Base-by-base conservation (phyloP, 92 coral and sea anemone species). In the Chrysogorgia sp. region DNA sequence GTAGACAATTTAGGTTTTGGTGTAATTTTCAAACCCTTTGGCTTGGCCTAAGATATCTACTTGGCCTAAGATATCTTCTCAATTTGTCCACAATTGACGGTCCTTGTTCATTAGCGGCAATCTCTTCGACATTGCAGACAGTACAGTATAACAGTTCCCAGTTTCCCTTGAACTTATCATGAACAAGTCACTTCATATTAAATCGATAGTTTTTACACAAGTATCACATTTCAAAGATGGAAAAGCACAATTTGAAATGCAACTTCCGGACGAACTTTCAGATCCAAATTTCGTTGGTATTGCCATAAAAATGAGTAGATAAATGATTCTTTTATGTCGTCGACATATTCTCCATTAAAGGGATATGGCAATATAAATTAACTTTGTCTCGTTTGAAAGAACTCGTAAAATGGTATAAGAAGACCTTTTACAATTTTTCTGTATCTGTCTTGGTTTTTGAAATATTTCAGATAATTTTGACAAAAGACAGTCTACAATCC, bases 241-340 rank as follows among this genome's bases (percentile, higher is more conserved):
- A 3, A 49, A 6, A 50, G 62, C 25, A 31, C 63, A 41, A 71
- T 43, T 53, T 49, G 61, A 10, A 71, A 3, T 5, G 77, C 77
- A 15, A 53, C 41, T 40, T 71, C 50, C 22, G 77, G 77, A 10
- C 63, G 4, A 10, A 71, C 28, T 23, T 40, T 19, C 32, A 49
- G 33, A 3, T 63, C 63, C 9, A 10, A 23, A 10, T n/a, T n/a
- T 10, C 7, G 57, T 5, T 45, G 75, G 26, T 41, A n/a, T 67
- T 37, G 56, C 75, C 75, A 67, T 21, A 67, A 43, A 17, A 57
- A 67, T 13, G 35, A 67, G 45, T 23, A 67, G 22, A 67, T 13
- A 43, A 6, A 47, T n/a, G n/a, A n/a, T n/a, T n/a, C n/a, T n/a
- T n/a, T n/a, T n/a, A n/a, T n/a, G n/a, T n/a, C n/a, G n/a, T n/a